A percentile compares a stretch with the other conserved stretches of the same genome.
Conservation (phyloP, 1,140 invertebrate genomes). For the Atta texana region DNA sequence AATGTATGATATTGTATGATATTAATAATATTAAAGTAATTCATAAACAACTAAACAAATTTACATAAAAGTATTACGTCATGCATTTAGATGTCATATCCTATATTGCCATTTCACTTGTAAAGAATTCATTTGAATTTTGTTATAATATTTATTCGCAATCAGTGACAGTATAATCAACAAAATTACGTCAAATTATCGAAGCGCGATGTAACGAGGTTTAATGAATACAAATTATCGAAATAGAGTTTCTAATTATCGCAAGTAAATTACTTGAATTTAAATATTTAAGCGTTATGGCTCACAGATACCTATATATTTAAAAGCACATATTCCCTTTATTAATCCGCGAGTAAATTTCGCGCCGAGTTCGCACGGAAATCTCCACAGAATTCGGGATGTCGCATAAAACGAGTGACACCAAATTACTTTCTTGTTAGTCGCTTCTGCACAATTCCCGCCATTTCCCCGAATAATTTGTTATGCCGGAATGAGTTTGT, state of each 20-base stretch:
- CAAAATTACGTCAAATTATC: constrained; percentile 47
- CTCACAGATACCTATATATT: not conserved
- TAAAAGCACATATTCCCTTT: constrained; percentile 2
- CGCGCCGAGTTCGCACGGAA: constrained; percentile 17
- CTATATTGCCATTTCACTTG: not conserved
- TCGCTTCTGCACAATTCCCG: constrained; percentile 52
- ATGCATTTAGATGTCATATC: constrained; percentile 3
- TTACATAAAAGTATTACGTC: not conserved
- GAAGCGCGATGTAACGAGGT: constrained; percentile 6
- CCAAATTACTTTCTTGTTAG: constrained; percentile 59
- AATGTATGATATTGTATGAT: too few relatives aligned
- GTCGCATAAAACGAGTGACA: constrained; percentile 54
- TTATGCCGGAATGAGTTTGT: constrained; percentile 61
- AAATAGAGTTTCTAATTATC: constrained; percentile 36
- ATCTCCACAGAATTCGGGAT: constrained; percentile 37
- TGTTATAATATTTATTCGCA: constrained; percentile 30
- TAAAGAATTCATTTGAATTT: constrained; percentile 23
- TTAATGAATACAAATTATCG: constrained; percentile 47
- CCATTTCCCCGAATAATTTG: constrained; percentile 60
- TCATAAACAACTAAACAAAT: constrained; percentile 21
- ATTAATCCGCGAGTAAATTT: constrained; percentile 52
- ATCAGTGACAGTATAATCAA: constrained; percentile 44
- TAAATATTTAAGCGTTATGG: constrained; percentile 34
- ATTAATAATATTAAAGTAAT: constrained; percentile 17
- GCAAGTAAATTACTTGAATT: constrained; percentile 43